Base-by-base conservation (phyloP, 2,113 vertebrate species). In the Heterotilapia buettikoferi region DNA sequence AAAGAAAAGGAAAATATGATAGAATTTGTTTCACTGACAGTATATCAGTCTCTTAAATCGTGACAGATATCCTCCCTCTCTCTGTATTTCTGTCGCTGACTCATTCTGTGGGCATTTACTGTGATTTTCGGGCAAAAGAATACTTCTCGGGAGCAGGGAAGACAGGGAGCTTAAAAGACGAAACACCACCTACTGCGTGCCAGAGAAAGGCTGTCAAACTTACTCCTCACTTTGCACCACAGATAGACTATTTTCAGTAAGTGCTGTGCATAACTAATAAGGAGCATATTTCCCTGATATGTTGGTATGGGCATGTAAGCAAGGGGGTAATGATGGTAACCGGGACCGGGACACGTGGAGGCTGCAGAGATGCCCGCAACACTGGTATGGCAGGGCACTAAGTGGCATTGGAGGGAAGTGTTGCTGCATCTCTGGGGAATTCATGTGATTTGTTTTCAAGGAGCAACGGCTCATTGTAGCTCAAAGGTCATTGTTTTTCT, bases 41-140 rank as follows among this genome's bases (percentile, higher is more conserved):
- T 84, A 66, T 61, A 93, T 92, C 91, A 85, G 80, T 86, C 83
- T 88, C 84, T 88, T 63, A 88, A 18, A 89, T 93, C 82, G 83
- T 93, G 93, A 93, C 91, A 91, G 85, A 88, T 84, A 86, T 88
- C 84, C 91, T 90, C 91, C 90, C 90, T 88, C 90, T 87, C 86
- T 84, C 82, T 81, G 84, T 92, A 78, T 94, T 82, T 82, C 80
- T 45, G 81, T 33, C 63, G 50, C 93, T 94, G 94, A 94, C 92
- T 95, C 92, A 96, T 88, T 93, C 86, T 80, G 92, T 87, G 81
- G 84, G 89, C 63, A 89, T 90, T 57, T 66, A 83, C 88, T 87
- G 78, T 83, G 66, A 85, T 90, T 90, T 90, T 87, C 9, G 7
- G 80, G 83, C 21, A 82, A 90, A 92, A 89, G 45, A 90, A 91